Base-by-base conservation (phyloP, 2,888 invertebrate species). In the Agapetus fuscipes region DNA sequence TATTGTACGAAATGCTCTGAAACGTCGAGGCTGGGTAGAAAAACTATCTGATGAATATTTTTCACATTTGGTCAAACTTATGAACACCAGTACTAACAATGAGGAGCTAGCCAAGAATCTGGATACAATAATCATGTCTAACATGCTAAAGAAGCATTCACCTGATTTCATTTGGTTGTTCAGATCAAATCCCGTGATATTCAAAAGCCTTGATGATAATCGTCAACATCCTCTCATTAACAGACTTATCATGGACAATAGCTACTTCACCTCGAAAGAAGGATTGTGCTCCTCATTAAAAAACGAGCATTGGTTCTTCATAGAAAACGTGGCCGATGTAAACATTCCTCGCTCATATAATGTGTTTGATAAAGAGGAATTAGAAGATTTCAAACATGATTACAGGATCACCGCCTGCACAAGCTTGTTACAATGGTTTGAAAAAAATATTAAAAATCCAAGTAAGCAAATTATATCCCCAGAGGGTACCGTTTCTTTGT, bases 381-480 rank as follows among this genome's bases (percentile, higher is more conserved):
- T 69, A 29, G 67, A 70, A 37, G 71, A 67, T 15, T 82, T 83
- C 54, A 56, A 73, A 38, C 72, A 74, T 49, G 89, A 91, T 57
- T 93, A 78, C 56, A 76, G 80, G 54, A 64, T 81, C 36, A 88
- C 87, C 2, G 83, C 87, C 3, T 85, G 87, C 48, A 76, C 82
- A 34, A 80, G 80, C 47, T 62, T 90, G 37, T 58, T 91, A 26
- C 80, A 81, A 54, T 83, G 65, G 67, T 50, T 61, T 40, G 53
- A 64, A 14, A 60, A 59, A 17, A 65, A 62, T 63, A 25, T 27
- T 17, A 56, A 59, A 2, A 57, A 61, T 15, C 58, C 62, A 45
- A 56, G 62, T 2, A 56, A 53, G 37, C 62, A 63, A 10, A 54
- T 78, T 10, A 67, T 76, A 50, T 54, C 60, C n/a, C 54, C 63